Base-by-base conservation (phyloP, 2,113 vertebrate genomes). In the Tringa solitaria region DNA sequence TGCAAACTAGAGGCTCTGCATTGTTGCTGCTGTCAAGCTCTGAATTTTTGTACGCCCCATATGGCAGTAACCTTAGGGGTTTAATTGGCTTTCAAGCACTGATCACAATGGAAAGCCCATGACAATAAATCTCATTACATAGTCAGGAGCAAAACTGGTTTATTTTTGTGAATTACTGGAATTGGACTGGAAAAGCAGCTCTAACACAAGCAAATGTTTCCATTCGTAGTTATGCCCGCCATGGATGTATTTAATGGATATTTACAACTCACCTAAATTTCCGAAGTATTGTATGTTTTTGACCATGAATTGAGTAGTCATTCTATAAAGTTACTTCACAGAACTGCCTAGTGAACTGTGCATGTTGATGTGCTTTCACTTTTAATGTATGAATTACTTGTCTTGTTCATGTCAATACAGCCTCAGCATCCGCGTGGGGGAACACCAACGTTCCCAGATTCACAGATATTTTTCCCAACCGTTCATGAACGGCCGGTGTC, bases 321-420 rank as follows among this genome's bases (percentile, higher is more conserved):
- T 97, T 97, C 97, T 97, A 94, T 98, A 95, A 96, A 96, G 90
- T 98, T 98, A 97, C 90, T 95, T 96, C 97, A 95, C 96, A 97
- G 87, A 98, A 91, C 97, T 97, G 92, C 96, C 94, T 97, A 91
- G 96, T 91, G 85, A 98, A 95, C 95, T 98, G 92, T 98, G 97
- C 97, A 97, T 98, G 97, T 98, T 98, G 89, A 97, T 98, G 98
- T 98, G 97, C 98, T 98, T 98, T 98, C 97, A 98, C 97, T 98
- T 98, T 98, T 98, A 98, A 99, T 98, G 97, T 98, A 96, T 98
- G 97, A 98, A 98, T 99, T 98, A 98, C 99, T 97, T 99, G 98
- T 99, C 98, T 99, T 98, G 98, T 99, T 99, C 98, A 98, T 98
- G 98, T 99, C 98, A 95, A 99, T 99, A 98, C 99, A 99, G 99